These are phyloP conservation scores for Stratiomys singularior DNA, from an alignment of 2,888 invertebrate genomes.

Conservation along the genomic window DNA sequence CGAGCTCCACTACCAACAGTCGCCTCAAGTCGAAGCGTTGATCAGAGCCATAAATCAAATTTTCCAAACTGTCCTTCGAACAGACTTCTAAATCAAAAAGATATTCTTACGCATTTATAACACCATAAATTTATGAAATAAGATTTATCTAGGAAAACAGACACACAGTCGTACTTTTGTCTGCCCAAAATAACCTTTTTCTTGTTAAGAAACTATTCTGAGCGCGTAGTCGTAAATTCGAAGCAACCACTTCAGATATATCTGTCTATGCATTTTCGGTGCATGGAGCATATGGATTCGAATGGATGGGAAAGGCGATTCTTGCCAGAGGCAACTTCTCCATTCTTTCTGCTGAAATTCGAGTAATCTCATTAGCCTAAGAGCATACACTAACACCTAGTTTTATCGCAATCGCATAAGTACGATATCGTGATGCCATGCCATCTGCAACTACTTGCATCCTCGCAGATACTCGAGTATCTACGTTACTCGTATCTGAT, in stretches of 20 bases:
- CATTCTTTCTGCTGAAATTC: not conserved
- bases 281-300: no score
- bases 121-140: not conserved
- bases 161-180: no score
- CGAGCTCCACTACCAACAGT: no score
- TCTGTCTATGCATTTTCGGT: no score
- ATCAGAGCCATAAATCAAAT: no score
- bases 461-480: not conserved
- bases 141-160: not conserved
- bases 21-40: no score
- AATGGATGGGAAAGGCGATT: not conserved
- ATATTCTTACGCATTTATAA: not conserved
- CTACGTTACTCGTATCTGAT: not conserved
- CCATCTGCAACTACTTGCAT: not conserved
- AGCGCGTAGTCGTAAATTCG: no score
- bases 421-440: not conserved
- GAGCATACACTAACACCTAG: conserved; percentile 28
- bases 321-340: not conserved
- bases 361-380: conserved; percentile 26
- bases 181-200: no score
- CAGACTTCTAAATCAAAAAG: not conserved
- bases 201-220: no score
- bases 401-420: not conserved
- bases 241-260: no score
- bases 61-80: no score